These are phyloP conservation scores for Pangasius krempfi DNA, from an alignment of 2,797 vertebrate genomes.

Conservation along the genomic window DNA sequence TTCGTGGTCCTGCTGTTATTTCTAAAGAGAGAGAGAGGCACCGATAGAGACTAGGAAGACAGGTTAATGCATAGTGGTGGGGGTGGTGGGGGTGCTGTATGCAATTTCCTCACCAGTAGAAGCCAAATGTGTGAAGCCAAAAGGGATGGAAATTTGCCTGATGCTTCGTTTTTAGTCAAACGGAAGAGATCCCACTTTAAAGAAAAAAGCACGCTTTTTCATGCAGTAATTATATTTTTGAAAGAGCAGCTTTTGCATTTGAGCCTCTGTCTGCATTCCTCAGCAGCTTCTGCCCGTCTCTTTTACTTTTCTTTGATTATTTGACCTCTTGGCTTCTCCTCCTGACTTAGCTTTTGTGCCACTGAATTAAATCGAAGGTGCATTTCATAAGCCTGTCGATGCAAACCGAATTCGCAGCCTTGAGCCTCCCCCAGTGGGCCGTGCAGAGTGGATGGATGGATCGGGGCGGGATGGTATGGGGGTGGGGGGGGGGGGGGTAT, in stretches of 20 bases:
- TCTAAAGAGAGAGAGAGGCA: constrained; percentile 57
- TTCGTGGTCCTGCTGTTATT: constrained; percentile 61
- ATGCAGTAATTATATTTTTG: background rate
- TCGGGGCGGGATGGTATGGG: too few species aligned
- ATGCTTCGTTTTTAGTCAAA: background rate
- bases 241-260: background rate
- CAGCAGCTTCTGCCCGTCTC: background rate
- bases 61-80: background rate
- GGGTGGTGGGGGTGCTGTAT: background rate
- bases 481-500: constrained; percentile 23
- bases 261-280: constrained; percentile 1
- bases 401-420: constrained; percentile 74
- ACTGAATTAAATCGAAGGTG: constrained; percentile 61
- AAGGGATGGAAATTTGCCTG: background rate
- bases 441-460: background rate
- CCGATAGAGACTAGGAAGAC: background rate
- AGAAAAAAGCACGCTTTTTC: background rate
- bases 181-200: background rate
- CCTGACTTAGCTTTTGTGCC: constrained; percentile 37
- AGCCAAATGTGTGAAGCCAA: background rate
- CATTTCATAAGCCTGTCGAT: constrained; percentile 80
- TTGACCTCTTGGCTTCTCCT: constrained; percentile 52
- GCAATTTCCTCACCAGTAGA: background rate
- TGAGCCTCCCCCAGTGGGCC: constrained; percentile 54
- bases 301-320: background rate